Conservation (phyloP, 2,888 invertebrate genomes). For the Thysanoteuthis rhombus region DNA sequence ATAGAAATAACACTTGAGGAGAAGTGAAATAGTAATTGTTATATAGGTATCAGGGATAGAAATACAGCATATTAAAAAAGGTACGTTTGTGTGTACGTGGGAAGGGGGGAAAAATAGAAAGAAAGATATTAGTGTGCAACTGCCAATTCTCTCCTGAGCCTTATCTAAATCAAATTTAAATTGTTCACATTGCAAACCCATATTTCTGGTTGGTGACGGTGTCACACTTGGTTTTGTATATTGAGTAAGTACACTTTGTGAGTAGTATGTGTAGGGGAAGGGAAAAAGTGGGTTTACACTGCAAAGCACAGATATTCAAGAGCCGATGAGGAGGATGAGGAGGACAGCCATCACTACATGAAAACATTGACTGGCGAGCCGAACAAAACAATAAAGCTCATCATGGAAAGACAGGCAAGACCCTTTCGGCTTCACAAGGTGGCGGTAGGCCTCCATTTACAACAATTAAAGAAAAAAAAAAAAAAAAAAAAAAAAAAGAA, state of each 20-base stretch:
- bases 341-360: neutral
- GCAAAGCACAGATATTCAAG: neutral
- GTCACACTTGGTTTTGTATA: neutral
- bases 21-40: no score
- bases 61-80: no score
- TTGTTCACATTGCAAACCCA: slow-evolving; percentile 1
- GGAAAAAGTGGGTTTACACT: neutral
- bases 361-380: slow-evolving; percentile 12
- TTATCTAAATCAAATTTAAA: neutral
- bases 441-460: neutral
- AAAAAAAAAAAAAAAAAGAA: neutral
- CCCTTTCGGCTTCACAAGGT: neutral
- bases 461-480: neutral
- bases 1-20: no score
- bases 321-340: neutral
- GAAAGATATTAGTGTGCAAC: no score
- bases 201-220: neutral
- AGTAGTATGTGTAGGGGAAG: neutral
- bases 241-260: neutral
- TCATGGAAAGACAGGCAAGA: neutral
- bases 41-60: no score
- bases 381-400: neutral
- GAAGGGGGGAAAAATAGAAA: no score
- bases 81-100: no score
- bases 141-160: no score